Base-by-base conservation (phyloP, 1,140 invertebrate species). In the Drosophila pachea region DNA sequence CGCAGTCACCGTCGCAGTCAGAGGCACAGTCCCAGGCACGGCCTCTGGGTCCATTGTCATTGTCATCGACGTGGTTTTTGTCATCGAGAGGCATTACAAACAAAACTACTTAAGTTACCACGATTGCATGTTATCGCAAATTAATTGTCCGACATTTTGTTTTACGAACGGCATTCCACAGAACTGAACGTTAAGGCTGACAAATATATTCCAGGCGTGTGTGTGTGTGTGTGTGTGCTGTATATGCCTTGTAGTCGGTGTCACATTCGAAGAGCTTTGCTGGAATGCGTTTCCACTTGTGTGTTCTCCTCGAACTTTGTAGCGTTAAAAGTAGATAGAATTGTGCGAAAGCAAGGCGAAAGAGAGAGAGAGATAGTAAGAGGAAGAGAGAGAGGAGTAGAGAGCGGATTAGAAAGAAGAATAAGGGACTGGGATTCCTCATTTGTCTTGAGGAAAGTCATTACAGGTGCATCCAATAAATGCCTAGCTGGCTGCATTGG, bases 51-150 rank as follows among this genome's bases (percentile, higher is more conserved):
- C 22, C 22, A 54, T 65, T 70, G 71, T 73, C 61, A 33, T 68
- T 68, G 64, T 58, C 65, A 52, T 69, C 52, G 47, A 43, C 38
- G 35, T 55, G 22, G 38, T 56, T 22, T 49, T 69, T 74, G 66
- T 70, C 74, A 55, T 65, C 62, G 79, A 66, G 65, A 49, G 66
- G 81, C 76, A 86, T 84, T 84, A 79, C 79, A 84, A 84, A 86
- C 81, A 79, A 84, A 84, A 84, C 79, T 84, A 84, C 79, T 84
- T 84, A 84, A 84, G 69, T 84, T 71, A 84, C 81, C 79, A 86
- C 79, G 73, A 84, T 84, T 86, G 84, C 79, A 86, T 84, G 79
- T 79, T 84, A 84, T 83, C 76, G 76, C 73, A 86, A 84, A 84
- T 84, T 84, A 86, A 84, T 84, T 84, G 81, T 79, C 81, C 61